Percentiles rank a stretch among this genome's conserved stretches.
Evolutionary conservation across 2,797 vertebrate species (phyloP).

Genomic region (Chanos chanos): DNA sequence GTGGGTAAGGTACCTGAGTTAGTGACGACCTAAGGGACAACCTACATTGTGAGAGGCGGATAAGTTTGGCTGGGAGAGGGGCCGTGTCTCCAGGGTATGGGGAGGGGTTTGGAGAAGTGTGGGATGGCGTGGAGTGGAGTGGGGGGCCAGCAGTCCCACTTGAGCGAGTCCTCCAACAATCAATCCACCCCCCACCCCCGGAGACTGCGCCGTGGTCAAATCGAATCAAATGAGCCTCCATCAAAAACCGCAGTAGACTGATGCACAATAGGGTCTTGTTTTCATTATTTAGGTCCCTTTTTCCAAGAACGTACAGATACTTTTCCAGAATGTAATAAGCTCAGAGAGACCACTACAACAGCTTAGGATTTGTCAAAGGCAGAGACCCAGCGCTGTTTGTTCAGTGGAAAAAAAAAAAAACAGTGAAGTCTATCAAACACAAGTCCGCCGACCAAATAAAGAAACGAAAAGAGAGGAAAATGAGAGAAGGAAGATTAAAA

Average conservation of each 20-base stretch:
- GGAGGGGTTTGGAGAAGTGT: neutral
- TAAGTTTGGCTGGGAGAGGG: slow-evolving; percentile 11
- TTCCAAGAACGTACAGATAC: slow-evolving; percentile 41
- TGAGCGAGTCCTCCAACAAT: neutral
- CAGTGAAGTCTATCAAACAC: neutral
- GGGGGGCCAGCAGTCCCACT: no score
- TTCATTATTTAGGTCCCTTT: slow-evolving; percentile 8
- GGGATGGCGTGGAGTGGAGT: no score
- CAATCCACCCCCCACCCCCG: neutral
- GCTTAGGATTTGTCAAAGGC: slow-evolving; percentile 29
- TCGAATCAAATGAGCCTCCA: slow-evolving; percentile 28
- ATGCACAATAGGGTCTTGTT: slow-evolving; percentile 45
- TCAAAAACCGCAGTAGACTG: slow-evolving; percentile 25
- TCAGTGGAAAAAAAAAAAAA: slow-evolving; percentile 19
- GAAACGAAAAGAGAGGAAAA: neutral
- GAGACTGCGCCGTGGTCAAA: slow-evolving; percentile 29
- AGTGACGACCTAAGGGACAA: slow-evolving; percentile 21
- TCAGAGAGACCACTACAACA: slow-evolving; percentile 4
- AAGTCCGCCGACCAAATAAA: neutral
- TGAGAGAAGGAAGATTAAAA: neutral
- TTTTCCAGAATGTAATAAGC: slow-evolving; percentile 41
- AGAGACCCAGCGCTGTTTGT: slow-evolving; percentile 11
- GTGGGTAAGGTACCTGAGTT: slow-evolving; percentile 21
- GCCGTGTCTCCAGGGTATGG: neutral
- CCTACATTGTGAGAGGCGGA: slow-evolving; percentile 31